Base-by-base conservation (phyloP, 53 echinoderm and acorn worm species). In the Arbacia lixula region DNA sequence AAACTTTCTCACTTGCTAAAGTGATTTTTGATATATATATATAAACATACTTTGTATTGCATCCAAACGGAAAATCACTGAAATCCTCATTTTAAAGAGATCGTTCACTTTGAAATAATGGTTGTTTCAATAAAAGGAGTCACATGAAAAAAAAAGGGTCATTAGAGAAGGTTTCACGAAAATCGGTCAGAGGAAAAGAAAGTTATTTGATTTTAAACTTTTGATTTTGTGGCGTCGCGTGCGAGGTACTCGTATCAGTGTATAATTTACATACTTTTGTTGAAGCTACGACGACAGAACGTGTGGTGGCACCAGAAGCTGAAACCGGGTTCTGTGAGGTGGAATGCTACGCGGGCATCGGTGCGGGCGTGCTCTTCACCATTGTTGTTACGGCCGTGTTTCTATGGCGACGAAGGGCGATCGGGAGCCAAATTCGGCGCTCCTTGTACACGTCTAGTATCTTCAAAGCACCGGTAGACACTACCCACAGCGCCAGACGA, bases 391-490 rank as follows among this genome's bases (percentile, higher is more conserved):
- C 74, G 9, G 46, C 33, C 32, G 46, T 53, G 5, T 2, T 53
- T 20, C 51, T 46, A 24, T 2, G 49, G 1, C 74, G 74, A 3
- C 49, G 33, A 16, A 29, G 74, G 46, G 2, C 51, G 34, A 33
- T 16, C 3, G 33, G 74, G 9, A 50, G 53, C 74, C 51, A 53
- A 11, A 50, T 51, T 31, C 74, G 53, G 29, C 74, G 53, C n/a
- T 19, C 74, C 22, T 69, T n/a, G n/a, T 46, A 74, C 53, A 53
- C 51, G 16, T 74, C 74, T 2, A 8, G 74, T 19, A 74, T 74
- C 53, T 74, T 74, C 22, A 74, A 74, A 30, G 51, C 74, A 1
- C 74, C 74, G 0, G 31, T 74, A 4, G 74, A 74, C 46, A n/a
- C n/a, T 42, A 53, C 22, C 6, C 74, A 28, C 0, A 21, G 34